Evolutionary conservation across 2,113 vertebrate species (phyloP), one percentile per base, ranked within the genome.

Genomic region (Labrus mixtus): DNA sequence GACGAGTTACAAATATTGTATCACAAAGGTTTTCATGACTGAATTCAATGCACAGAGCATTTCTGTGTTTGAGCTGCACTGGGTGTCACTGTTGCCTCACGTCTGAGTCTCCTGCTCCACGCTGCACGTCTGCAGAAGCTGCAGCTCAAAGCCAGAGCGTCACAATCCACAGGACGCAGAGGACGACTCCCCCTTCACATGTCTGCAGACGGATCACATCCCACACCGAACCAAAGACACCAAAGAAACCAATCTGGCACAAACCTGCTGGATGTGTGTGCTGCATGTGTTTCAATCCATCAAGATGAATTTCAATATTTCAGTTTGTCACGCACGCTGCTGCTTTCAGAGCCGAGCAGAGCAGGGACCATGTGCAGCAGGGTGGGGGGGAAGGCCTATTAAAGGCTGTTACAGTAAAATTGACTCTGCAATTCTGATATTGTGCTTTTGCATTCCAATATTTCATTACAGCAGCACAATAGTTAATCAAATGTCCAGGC

Each of bases 51-150:
- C 61, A 20, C 41, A 12, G 23, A 15, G 43, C 39, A 10, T 16
- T 8, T 6, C 13, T 57, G 22, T n/a, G 8, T 43, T 25, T 41
- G 1, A 29, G 12, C 25, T 61, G 51, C 93, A 90, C 72, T 83
- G 76, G 92, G 87, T 90, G 94, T 89, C 93, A 84, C 90, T 94
- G 89, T 93, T 92, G 92, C 78, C 67, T 76, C 78, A 53, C 33
- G 0, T 33, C 39, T 87, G 68, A 76, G 9, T 66, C 41, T 29
- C 46, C 50, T 10, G 29, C 48, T 17, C 12, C 58, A 45, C 8
- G 12, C 53, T 39, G 45, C 63, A 1, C 4, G 1, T 73, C 57
- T 6, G 45, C n/a, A 48, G 46, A 2, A 17, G 16, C 15, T 19
- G 23, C 37, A 17, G 36, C 57, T 62, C 63, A n/a, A 0, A 70